Percentiles rank a stretch among this genome's conserved stretches.
Evolutionary conservation across 2,888 invertebrate genomes (phyloP).

Genomic region (Metalampra italica): DNA sequence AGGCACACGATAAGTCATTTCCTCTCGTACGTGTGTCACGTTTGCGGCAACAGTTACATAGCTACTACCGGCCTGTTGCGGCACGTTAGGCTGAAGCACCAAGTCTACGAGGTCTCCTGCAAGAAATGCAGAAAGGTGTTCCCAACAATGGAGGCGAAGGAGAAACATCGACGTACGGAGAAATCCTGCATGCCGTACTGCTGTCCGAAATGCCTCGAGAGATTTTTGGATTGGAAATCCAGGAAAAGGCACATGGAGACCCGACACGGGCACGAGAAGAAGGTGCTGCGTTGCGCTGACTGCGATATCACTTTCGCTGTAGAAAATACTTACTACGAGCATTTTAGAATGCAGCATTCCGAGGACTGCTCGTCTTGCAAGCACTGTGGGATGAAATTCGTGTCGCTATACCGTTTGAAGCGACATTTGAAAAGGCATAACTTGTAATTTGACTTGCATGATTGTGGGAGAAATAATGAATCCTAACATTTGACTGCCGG

Average conservation of each 20-base stretch:
- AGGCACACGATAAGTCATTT: slow-evolving; percentile 66
- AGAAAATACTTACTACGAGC: slow-evolving; percentile 56
- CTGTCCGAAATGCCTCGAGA: slow-evolving; percentile 56
- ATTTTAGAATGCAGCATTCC: slow-evolving; percentile 60
- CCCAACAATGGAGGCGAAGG: slow-evolving; percentile 63
- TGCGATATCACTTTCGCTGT: slow-evolving; percentile 53
- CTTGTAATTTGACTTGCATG: slow-evolving; percentile 12
- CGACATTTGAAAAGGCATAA: slow-evolving; percentile 58
- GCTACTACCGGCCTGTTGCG: slow-evolving; percentile 55
- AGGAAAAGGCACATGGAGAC: slow-evolving; percentile 58
- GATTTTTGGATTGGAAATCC: slow-evolving; percentile 56
- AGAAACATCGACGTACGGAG: slow-evolving; percentile 51
- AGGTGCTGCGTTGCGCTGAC: slow-evolving; percentile 47
- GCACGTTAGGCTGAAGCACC: slow-evolving; percentile 59
- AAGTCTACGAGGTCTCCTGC: slow-evolving; percentile 56
- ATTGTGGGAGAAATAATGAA: not conserved
- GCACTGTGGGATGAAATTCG: slow-evolving; percentile 60
- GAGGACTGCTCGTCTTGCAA: slow-evolving; percentile 58
- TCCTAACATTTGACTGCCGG: too few relatives aligned
- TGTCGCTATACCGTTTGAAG: slow-evolving; percentile 51
- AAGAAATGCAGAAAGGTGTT: slow-evolving; percentile 56
- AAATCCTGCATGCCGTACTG: slow-evolving; percentile 65
- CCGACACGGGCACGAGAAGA: slow-evolving; percentile 49
- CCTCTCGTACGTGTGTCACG: slow-evolving; percentile 59
- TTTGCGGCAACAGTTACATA: slow-evolving; percentile 62